phyloP scores from a whole-genome alignment of 2,113 vertebrate genomes.

The Chroicocephalus ridibundus region DNA sequence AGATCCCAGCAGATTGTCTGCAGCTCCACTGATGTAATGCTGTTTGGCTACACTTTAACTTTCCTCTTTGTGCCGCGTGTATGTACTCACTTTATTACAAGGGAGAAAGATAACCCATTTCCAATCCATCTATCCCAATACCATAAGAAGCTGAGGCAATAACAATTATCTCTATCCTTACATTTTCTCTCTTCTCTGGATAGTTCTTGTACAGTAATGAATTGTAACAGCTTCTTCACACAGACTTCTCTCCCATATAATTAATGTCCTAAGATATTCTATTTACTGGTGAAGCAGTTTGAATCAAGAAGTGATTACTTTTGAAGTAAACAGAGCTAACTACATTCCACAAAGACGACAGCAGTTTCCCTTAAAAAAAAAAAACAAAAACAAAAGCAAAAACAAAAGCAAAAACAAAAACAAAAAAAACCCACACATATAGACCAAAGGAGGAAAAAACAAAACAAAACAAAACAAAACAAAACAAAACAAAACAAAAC shows the following conservation, averaged over 20 bases:
- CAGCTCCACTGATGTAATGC: not conserved
- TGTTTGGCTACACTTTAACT: conserved; percentile 5
- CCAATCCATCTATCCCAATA: conserved; percentile 75
- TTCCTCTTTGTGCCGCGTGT: conserved; percentile 19
- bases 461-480: not conserved
- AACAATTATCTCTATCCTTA: conserved; percentile 79
- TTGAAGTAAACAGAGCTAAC: conserved; percentile 77
- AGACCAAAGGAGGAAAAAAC: not conserved
- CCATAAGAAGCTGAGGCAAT: conserved; percentile 69
- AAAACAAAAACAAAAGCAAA: not conserved
- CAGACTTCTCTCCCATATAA: conserved; percentile 77
- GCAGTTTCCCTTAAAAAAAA: conserved; percentile 22
- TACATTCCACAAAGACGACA: conserved; percentile 61
- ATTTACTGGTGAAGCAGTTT: conserved; percentile 77
- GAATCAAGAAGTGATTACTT: conserved; percentile 82
- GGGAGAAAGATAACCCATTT: conserved; percentile 75
- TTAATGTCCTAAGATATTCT: conserved; percentile 84
- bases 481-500: too few relatives aligned
- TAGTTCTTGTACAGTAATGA: conserved; percentile 81
- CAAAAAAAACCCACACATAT: not conserved
- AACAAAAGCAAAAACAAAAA: not conserved
- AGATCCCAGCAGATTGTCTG: not conserved
- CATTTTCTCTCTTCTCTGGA: conserved; percentile 75
- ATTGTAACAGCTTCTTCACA: conserved; percentile 80
- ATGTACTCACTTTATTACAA: conserved; percentile 60